These are phyloP conservation scores for Plodia interpunctella DNA, from an alignment of 1,140 invertebrate species.

Conservation along the genomic window DNA sequence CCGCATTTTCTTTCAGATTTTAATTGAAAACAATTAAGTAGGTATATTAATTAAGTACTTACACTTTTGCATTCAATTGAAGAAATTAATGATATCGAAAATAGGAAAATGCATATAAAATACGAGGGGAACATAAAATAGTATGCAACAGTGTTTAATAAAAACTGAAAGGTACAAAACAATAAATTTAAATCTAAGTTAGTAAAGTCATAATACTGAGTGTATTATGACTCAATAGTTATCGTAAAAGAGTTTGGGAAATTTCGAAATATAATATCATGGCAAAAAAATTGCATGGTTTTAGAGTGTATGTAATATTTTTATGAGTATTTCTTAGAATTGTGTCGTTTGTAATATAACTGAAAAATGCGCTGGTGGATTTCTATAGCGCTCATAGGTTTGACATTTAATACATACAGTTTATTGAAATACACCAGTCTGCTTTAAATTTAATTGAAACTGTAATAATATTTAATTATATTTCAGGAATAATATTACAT, in stretches of 20 bases:
- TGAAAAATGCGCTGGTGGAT: conserved; percentile 2
- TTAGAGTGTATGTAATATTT: neutral
- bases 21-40: neutral
- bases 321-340: neutral
- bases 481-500: neutral
- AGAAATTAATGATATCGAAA: neutral
- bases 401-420: neutral
- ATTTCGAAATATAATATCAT: no score
- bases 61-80: neutral
- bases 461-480: neutral
- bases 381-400: neutral
- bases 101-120: neutral
- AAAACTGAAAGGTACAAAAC: no score
- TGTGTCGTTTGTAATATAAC: neutral
- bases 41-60: neutral
- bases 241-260: no score
- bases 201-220: no score
- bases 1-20: neutral
- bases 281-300: neutral
- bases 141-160: no score
- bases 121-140: neutral
- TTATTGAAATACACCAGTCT: neutral
- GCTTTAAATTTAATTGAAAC: no score
- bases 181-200: no score
- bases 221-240: no score